A percentile compares a stretch with the other conserved stretches of the same genome.
Conservation (phyloP, 1,140 invertebrate genomes). For the Tetramorium alpestre region DNA sequence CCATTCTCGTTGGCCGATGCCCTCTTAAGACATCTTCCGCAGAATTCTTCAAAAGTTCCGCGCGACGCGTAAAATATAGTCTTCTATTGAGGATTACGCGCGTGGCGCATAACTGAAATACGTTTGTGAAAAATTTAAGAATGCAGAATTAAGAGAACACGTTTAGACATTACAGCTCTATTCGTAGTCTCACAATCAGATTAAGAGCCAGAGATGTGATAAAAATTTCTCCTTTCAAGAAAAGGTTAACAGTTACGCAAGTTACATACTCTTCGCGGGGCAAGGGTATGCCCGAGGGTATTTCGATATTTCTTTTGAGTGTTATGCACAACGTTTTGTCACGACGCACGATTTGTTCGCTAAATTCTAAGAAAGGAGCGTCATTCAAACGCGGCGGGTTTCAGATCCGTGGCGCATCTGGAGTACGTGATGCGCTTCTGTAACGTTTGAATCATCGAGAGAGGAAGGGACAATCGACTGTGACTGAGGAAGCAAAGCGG, state of each 20-base stretch:
- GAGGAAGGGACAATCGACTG: slow-evolving; percentile 46
- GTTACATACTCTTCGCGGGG: background rate
- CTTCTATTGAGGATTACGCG: background rate
- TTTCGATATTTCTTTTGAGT: slow-evolving; percentile 61
- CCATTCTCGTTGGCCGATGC: slow-evolving; percentile 24
- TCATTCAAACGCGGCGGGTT: slow-evolving; percentile 65
- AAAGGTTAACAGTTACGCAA: background rate
- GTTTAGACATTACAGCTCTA: background rate
- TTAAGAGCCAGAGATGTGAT: background rate
- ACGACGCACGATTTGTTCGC: slow-evolving; percentile 62
- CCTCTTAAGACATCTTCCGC: background rate
- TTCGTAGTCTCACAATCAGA: background rate
- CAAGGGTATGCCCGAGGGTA: background rate
- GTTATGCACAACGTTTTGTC: slow-evolving; percentile 4
- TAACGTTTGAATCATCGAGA: slow-evolving; percentile 56
- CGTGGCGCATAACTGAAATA: background rate
- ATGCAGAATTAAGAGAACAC: background rate
- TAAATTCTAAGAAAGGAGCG: slow-evolving; percentile 68
- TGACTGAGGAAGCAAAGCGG: slow-evolving; percentile 29
- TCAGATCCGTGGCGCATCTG: slow-evolving; percentile 69
- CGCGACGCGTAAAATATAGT: background rate
- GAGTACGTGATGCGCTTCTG: slow-evolving; percentile 74
- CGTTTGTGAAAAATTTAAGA: background rate
- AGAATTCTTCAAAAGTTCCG: slow-evolving; percentile 20
- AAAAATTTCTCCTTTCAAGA: background rate